Base-by-base conservation (phyloP, 2,113 vertebrate genomes). In the Caranx ignobilis region DNA sequence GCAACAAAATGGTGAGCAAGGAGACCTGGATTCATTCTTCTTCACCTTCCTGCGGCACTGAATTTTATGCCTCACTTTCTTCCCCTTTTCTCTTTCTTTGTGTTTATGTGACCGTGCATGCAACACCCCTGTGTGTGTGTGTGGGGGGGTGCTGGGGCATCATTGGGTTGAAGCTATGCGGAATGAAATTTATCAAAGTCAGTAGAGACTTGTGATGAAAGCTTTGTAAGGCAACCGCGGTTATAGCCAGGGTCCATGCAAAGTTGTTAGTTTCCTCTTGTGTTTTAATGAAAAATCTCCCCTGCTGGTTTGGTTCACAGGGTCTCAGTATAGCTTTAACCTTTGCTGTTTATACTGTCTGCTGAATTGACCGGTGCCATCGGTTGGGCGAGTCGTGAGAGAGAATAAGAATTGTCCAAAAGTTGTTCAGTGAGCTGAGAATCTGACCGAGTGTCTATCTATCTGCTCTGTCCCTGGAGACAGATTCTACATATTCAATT, bases 231-330 rank as follows among this genome's bases (percentile, higher is more conserved):
- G 60, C 61, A 76, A 60, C 80, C 63, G 57, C 52, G 19, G 78
- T 67, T 77, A 54, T 52, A 72, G 61, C 62, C 75, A 79, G 56
- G 72, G 41, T 75, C 79, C 70, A 77, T 88, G 75, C 39, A 83
- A 71, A 86, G 77, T 69, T 11, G 47, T 74, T 85, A 13, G 19
- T 79, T 84, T 88, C 79, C 79, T 62, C 26, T 65, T 75, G 65
- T 32, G 62, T 87, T 88, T 87, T 90, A 82, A 83, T 92, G 77
- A 87, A 89, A 83, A 74, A 85, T 68, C 79, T 83, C 74, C 64
- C 57, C 50, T 61, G 75, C 72, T 88, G 84, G 86, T 88, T 89
- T 76, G 77, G 80, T 72, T 87, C 73, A 82, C 57, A 50, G 77
- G 69, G 57, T 79, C 84, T 87, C 45, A 67, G 18, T 88, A 76